Evolutionary conservation across 2,797 vertebrate species (phyloP).

Genomic region (Cyclopterus lumpus): DNA sequence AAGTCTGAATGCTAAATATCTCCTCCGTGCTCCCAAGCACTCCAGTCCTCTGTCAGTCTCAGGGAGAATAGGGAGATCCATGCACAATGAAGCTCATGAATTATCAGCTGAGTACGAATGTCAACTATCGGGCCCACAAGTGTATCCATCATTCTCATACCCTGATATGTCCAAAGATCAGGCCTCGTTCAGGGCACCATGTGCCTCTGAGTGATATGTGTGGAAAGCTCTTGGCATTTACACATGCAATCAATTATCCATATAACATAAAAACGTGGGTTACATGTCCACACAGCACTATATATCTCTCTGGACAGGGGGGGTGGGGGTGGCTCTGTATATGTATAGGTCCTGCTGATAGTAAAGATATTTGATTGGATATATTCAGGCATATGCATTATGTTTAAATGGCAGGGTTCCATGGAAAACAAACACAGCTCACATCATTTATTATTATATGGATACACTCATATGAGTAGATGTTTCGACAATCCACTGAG

Average conservation of each 20-base stretch:
- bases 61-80: slow-evolving; percentile 45
- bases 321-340: slow-evolving; percentile 28
- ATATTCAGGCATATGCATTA: slow-evolving; percentile 48
- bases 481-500: slow-evolving; percentile 47
- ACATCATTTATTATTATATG: slow-evolving; percentile 47
- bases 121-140: slow-evolving; percentile 62
- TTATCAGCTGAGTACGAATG: slow-evolving; percentile 75
- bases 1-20: slow-evolving; percentile 69
- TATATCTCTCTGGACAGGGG: slow-evolving; percentile 33
- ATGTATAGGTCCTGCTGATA: slow-evolving; percentile 50
- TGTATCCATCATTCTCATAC: slow-evolving; percentile 69
- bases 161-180: slow-evolving; percentile 65
- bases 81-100: slow-evolving; percentile 74
- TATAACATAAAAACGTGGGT: slow-evolving; percentile 48
- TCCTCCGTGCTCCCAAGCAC: slow-evolving; percentile 1
- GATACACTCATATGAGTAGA: slow-evolving; percentile 24
- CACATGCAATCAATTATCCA: slow-evolving; percentile 67
- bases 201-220: slow-evolving; percentile 53
- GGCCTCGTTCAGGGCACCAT: slow-evolving; percentile 18
- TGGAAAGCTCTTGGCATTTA: slow-evolving; percentile 59
- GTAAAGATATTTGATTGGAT: slow-evolving; percentile 55
- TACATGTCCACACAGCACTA: slow-evolving; percentile 20
- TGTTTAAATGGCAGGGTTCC: slow-evolving; percentile 48
- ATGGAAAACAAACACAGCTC: slow-evolving; percentile 42
- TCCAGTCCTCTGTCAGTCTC: slow-evolving; percentile 59